Conservation (phyloP, 2,888 invertebrate genomes). For the Phorcus lineatus region DNA sequence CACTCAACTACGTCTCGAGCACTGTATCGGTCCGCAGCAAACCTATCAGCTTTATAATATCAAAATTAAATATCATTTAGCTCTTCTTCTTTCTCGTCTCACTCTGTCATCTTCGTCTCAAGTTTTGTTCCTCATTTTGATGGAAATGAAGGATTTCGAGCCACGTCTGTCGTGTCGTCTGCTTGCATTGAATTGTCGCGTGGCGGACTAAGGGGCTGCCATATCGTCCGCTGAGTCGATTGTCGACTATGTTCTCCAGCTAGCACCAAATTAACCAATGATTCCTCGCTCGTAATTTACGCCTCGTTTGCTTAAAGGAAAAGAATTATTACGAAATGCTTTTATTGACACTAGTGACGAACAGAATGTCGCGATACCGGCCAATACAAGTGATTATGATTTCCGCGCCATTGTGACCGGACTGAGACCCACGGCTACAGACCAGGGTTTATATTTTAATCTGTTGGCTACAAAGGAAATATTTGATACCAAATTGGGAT, state of each 20-base stretch:
- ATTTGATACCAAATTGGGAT: slow-evolving; percentile 20
- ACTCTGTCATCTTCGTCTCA: slow-evolving; percentile 19
- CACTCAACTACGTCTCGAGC: background rate
- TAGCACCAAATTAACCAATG: slow-evolving; percentile 39
- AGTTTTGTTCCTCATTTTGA: slow-evolving; percentile 33
- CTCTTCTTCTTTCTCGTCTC: slow-evolving; percentile 27
- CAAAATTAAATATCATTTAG: slow-evolving; percentile 26
- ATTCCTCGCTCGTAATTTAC: slow-evolving; percentile 41
- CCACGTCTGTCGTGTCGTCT: slow-evolving; percentile 35
- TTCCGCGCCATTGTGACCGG: slow-evolving; percentile 19
- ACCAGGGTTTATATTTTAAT: slow-evolving; percentile 27
- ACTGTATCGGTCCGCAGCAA: slow-evolving; percentile 27
- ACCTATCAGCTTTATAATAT: slow-evolving; percentile 31
- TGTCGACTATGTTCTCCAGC: slow-evolving; percentile 6
- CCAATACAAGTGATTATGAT: slow-evolving; percentile 16
- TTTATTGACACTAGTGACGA: slow-evolving; percentile 34
- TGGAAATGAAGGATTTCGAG: slow-evolving; percentile 37
- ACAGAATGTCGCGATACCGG: slow-evolving; percentile 23
- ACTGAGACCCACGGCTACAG: background rate
- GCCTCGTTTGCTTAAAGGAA: slow-evolving; percentile 39
- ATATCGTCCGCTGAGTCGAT: background rate
- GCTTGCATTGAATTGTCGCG: slow-evolving; percentile 15
- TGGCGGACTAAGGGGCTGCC: background rate
- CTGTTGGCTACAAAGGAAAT: slow-evolving; percentile 26
- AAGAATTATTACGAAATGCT: slow-evolving; percentile 42